phyloP scores from a whole-genome alignment of 2,888 invertebrate species.

The Morpho helenor region DNA sequence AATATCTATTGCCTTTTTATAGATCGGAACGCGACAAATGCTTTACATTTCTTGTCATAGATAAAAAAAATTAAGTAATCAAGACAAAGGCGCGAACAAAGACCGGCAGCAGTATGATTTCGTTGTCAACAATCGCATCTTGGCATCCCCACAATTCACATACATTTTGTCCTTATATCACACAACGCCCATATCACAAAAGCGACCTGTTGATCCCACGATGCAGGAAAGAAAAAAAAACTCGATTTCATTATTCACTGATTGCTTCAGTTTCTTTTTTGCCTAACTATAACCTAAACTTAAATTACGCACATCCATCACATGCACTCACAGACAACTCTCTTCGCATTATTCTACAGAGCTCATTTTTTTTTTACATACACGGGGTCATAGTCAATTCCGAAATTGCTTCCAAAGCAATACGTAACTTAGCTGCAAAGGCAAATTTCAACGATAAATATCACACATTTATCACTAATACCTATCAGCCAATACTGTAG shows the following conservation, averaged over 20 bases:
- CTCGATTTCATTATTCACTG: slow-evolving; percentile 40
- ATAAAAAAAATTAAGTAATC: slow-evolving; percentile 19
- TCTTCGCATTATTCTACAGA: slow-evolving; percentile 61
- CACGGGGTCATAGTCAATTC: slow-evolving; percentile 67
- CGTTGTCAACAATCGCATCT: slow-evolving; percentile 62
- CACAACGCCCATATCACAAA: slow-evolving; percentile 66
- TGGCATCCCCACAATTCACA: slow-evolving; percentile 48
- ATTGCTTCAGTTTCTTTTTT: slow-evolving; percentile 56
- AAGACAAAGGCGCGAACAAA: slow-evolving; percentile 40
- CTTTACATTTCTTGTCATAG: not conserved
- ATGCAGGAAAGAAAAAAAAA: slow-evolving; percentile 53
- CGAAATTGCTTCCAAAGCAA: slow-evolving; percentile 44
- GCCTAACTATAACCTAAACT: slow-evolving; percentile 77
- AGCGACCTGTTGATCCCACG: slow-evolving; percentile 65
- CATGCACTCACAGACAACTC: slow-evolving; percentile 37
- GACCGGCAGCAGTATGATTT: slow-evolving; percentile 45
- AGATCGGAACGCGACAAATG: too few species aligned
- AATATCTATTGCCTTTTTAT: too few species aligned
- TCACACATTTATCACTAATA: slow-evolving; percentile 59
- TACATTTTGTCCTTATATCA: slow-evolving; percentile 33
- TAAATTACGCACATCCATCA: slow-evolving; percentile 48
- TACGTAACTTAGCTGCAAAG: slow-evolving; percentile 52
- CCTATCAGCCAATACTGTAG: slow-evolving; percentile 40
- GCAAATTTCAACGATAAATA: slow-evolving; percentile 51
- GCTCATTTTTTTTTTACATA: slow-evolving; percentile 63